Conservation (phyloP, 2,113 vertebrate genomes). For the Upupa epops region DNA sequence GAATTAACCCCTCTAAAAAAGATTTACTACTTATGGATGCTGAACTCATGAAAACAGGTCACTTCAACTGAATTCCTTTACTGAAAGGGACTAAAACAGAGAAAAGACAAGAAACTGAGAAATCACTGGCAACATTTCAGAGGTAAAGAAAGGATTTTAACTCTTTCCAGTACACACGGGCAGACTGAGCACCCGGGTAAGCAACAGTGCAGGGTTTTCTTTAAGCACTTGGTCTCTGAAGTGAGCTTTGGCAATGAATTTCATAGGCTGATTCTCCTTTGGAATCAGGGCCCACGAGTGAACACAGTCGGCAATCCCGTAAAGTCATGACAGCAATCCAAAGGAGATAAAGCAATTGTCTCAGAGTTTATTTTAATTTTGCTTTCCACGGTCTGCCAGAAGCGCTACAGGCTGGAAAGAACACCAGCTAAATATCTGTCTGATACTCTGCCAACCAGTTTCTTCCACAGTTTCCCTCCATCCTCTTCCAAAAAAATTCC, state of each 20-base stretch:
- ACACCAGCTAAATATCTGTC: constrained; percentile 69
- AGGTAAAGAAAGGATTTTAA: constrained; percentile 12
- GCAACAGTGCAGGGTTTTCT: not conserved
- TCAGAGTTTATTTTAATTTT: constrained; percentile 70
- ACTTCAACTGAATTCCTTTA: not conserved
- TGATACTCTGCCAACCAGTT: constrained; percentile 65
- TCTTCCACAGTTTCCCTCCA: constrained; percentile 36
- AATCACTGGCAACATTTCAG: not conserved
- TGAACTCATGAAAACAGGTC: not conserved
- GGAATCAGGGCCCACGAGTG: constrained; percentile 42
- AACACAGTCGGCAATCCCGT: constrained; percentile 47
- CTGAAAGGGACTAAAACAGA: not conserved
- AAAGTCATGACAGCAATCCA: constrained; percentile 31
- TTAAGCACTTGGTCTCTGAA: not conserved
- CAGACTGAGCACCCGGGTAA: not conserved
- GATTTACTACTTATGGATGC: not conserved
- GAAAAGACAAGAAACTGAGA: not conserved
- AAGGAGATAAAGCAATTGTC: constrained; percentile 67
- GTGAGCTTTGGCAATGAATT: not conserved
- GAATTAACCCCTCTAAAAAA: not conserved
- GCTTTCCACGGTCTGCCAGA: constrained; percentile 59
- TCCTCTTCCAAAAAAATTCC: constrained; percentile 32
- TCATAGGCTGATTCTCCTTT: constrained; percentile 15
- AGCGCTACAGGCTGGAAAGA: constrained; percentile 64
- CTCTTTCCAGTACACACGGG: not conserved